Conservation (phyloP, 2,797 vertebrate genomes). For the Ictinia mississippiensis region DNA sequence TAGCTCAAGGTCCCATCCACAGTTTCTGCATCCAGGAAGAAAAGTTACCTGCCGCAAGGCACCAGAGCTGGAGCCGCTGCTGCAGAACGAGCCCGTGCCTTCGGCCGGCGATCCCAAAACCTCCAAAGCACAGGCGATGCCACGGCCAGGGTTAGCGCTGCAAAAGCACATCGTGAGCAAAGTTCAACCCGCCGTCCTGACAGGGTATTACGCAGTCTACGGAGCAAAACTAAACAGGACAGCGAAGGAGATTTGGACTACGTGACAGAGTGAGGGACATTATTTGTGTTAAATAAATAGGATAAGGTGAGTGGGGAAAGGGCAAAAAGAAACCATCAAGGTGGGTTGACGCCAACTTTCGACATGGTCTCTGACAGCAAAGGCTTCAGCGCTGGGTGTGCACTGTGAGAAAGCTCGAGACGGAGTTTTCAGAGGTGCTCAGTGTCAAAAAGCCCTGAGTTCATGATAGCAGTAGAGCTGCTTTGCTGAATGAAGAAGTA, state of each 20-base stretch:
- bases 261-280: rapidly evolving
- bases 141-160: not conserved
- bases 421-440: not conserved
- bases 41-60: not conserved
- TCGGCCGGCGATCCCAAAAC: not conserved
- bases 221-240: not conserved
- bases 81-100: not conserved
- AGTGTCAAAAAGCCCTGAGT: not conserved
- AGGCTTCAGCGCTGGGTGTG: not conserved
- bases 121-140: not conserved
- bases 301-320: not conserved
- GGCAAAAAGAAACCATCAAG: not conserved
- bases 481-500: not conserved
- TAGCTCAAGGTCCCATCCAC: not conserved
- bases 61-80: not conserved
- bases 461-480: not conserved
- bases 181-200: not conserved
- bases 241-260: not conserved
- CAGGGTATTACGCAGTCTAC: not conserved
- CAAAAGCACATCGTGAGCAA: not conserved
- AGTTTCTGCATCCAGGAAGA: not conserved
- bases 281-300: not conserved
- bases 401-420: not conserved
- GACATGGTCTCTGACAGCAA: not conserved
- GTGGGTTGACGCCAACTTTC: rapidly evolving